Evolutionary conservation across 2,113 vertebrate species (phyloP).

Genomic region (Chaetodon trifascialis): DNA sequence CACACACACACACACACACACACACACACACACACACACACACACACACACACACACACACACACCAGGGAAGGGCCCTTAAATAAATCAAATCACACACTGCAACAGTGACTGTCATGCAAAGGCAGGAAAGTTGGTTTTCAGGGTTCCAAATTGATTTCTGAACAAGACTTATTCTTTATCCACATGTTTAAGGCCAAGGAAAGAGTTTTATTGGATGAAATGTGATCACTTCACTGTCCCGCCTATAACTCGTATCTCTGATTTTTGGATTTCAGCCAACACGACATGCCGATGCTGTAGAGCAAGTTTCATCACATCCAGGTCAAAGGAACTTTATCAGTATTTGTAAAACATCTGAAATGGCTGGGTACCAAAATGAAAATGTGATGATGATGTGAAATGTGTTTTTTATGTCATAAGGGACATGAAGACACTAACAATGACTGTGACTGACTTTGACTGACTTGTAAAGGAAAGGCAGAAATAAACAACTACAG

Average conservation of each 20-base stretch:
- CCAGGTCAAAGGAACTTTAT: conserved; percentile 11
- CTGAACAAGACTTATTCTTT: conserved; percentile 59
- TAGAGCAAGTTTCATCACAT: conserved; percentile 21
- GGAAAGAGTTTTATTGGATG: conserved; percentile 56
- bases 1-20: no score
- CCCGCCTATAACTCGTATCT: conserved; percentile 27
- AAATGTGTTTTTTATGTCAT: not conserved
- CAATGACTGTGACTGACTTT: conserved; percentile 11
- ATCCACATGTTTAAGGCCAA: conserved; percentile 68
- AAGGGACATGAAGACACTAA: not conserved
- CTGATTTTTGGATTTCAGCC: conserved; percentile 35
- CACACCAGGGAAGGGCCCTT: not conserved
- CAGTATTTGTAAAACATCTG: conserved; percentile 18
- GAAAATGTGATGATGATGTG: not conserved
- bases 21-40: not conserved
- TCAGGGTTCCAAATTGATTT: conserved; percentile 39
- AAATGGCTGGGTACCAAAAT: not conserved
- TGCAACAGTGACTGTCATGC: conserved; percentile 43
- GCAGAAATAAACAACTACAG: not conserved
- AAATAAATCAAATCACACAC: conserved; percentile 47
- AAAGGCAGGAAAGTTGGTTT: conserved; percentile 57
- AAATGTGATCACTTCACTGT: conserved; percentile 51
- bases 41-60: conserved; percentile 12
- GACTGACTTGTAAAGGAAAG: not conserved
- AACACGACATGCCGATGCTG: conserved; percentile 18